Evolutionary conservation across 2,113 vertebrate species (phyloP).

Genomic region (Daboia siamensis): DNA sequence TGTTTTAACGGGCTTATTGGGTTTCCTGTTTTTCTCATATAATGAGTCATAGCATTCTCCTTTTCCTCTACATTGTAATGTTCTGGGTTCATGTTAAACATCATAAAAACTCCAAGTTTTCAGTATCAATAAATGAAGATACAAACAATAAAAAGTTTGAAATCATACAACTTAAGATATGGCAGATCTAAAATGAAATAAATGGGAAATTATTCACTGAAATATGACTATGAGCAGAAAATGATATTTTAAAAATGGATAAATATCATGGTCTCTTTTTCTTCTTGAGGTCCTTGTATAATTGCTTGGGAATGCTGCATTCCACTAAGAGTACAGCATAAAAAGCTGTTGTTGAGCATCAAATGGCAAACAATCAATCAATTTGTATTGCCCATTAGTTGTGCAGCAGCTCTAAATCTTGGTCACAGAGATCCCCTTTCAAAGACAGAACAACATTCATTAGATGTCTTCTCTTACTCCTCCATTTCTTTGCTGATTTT

Average conservation of each 20-base stretch:
- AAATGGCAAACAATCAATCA: conserved; percentile 59
- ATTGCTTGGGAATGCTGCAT: conserved; percentile 52
- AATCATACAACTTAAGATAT: background rate
- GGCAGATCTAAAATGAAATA: background rate
- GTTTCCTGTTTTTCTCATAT: background rate
- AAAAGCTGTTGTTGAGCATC: conserved; percentile 45
- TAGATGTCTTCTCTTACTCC: conserved; percentile 50
- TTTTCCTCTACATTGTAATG: background rate
- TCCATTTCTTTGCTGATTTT: conserved; percentile 55
- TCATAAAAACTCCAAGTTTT: background rate
- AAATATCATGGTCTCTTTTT: conserved; percentile 39
- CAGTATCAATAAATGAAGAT: background rate
- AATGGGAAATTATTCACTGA: conserved; percentile 9
- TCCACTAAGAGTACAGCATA: conserved; percentile 58
- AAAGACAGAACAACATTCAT: conserved; percentile 58
- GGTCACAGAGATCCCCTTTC: conserved; percentile 66
- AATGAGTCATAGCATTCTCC: background rate
- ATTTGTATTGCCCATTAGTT: conserved; percentile 66
- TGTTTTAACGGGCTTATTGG: background rate
- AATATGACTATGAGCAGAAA: conserved; percentile 37
- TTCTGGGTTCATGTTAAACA: background rate
- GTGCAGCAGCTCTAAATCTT: conserved; percentile 60
- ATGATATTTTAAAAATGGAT: conserved; percentile 36
- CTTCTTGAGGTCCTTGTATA: conserved; percentile 43
- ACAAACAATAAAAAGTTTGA: background rate